Evolutionary conservation across 2,888 invertebrate genomes (phyloP).

Genomic region (Dicranocentrus wangi): DNA sequence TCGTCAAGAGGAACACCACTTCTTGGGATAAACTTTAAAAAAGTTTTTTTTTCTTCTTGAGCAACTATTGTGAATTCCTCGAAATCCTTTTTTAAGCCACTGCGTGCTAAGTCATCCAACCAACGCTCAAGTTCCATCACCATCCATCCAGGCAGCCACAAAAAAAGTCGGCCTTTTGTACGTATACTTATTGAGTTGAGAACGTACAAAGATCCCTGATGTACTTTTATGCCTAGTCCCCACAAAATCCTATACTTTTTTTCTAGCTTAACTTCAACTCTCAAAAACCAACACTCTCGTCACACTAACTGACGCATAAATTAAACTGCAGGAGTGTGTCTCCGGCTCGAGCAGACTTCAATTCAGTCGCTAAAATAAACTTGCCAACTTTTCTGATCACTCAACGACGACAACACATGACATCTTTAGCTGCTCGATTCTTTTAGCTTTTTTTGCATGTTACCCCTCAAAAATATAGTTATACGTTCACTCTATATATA

Average conservation of each 20-base stretch:
- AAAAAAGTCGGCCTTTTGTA: background rate
- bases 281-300: slow-evolving; percentile 16
- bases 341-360: background rate
- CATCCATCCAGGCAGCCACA: slow-evolving; percentile 1
- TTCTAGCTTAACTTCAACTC: too few species aligned
- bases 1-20: background rate
- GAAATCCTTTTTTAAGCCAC: slow-evolving; percentile 25
- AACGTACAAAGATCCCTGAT: too few species aligned
- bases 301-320: slow-evolving; percentile 26
- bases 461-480: too few species aligned
- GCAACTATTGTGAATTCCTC: background rate
- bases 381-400: slow-evolving; percentile 37
- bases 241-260: too few species aligned
- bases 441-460: background rate
- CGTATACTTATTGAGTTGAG: background rate
- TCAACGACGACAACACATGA: slow-evolving; percentile 15
- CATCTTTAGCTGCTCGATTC: background rate
- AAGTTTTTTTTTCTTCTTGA: slow-evolving; percentile 15
- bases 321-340: slow-evolving; percentile 6
- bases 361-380: slow-evolving; percentile 7
- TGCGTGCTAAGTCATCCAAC: slow-evolving; percentile 15
- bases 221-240: too few species aligned
- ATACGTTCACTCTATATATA: too few species aligned
- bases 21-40: slow-evolving; percentile 3
- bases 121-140: slow-evolving; percentile 19